These are phyloP conservation scores for Drosophila erecta DNA, from an alignment of 1,140 invertebrate genomes.

Conservation along the genomic window DNA sequence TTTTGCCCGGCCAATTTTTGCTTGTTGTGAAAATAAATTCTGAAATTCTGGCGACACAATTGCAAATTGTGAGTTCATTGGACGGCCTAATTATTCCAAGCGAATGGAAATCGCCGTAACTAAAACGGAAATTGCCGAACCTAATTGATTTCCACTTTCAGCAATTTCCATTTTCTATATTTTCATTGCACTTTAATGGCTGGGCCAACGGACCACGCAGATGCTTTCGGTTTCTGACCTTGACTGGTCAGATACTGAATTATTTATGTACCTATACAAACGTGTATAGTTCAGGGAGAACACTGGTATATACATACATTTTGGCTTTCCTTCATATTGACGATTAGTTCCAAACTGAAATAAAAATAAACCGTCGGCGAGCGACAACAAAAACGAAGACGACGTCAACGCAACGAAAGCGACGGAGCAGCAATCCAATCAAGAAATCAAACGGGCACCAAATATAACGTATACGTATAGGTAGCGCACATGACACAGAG, in stretches of 20 bases:
- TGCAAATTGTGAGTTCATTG: constrained; percentile 49
- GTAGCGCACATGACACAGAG: constrained; percentile 45
- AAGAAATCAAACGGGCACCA: constrained; percentile 42
- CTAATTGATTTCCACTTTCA: constrained; percentile 32
- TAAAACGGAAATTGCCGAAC: constrained; percentile 10
- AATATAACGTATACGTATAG: constrained; percentile 65
- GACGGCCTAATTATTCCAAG: constrained; percentile 52
- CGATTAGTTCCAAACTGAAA: constrained; percentile 66
- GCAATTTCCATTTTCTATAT: constrained; percentile 16
- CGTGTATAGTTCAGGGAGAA: constrained; percentile 77
- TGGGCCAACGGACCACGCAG: constrained; percentile 18
- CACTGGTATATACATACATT: constrained; percentile 38
- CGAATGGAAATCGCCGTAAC: constrained; percentile 12
- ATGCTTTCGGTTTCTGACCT: constrained; percentile 54
- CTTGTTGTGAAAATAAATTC: constrained; percentile 74
- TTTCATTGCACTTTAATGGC: constrained; percentile 59
- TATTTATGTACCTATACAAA: constrained; percentile 75
- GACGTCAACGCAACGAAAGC: constrained; percentile 32
- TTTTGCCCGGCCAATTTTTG: constrained; percentile 42
- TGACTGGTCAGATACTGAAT: constrained; percentile 67
- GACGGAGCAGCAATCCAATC: constrained; percentile 47
- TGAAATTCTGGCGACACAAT: constrained; percentile 72
- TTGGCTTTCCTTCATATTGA: constrained; percentile 69
- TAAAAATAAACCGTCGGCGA: constrained; percentile 45
- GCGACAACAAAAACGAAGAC: constrained; percentile 48